Evolutionary conservation across 2,888 invertebrate genomes (phyloP), one percentile per base, ranked within the genome.

Genomic region (Amaurobius ferox): DNA sequence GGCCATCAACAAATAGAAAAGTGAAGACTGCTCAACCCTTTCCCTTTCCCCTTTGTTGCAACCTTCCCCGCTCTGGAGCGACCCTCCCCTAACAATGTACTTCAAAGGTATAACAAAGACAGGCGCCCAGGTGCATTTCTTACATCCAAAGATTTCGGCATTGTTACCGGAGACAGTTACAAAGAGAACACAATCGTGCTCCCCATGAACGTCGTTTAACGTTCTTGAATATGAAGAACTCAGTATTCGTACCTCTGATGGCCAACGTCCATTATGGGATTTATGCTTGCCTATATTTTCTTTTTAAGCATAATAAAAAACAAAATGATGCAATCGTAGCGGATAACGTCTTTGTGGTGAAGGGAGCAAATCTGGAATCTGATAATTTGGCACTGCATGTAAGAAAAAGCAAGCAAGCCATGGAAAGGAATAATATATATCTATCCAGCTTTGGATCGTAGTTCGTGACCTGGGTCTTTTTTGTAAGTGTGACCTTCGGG

Each of bases 221-320:
- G 23, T 48, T 67, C 23, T 28, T 26, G 44, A 16, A 9, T 35
- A 35, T 35, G 35, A 35, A 55, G 23, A 55, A 55, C 23, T 0
- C 11, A 67, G 74, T 44, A 70, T n/a, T 30, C 70, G 68, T 66
- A 26, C 71, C 55, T 55, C 40, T 48, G 44, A 40, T 68, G 64
- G 16, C 32, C 66, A 55, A n/a, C 48, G 70, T 77, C 71, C 76
- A 85, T 78, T 78, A 85, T 61, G 26, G 71, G 77, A 72, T 85
- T 78, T 66, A 66, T 48, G 62, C 71, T 30, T n/a, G 16, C 28
- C 1, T 30, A 32, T 29, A 29, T 67, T 77, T 67, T 70, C 48
- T 70, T 71, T 23, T 29, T 19, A 3, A 16, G n/a, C 26, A 40
- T n/a, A 62, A 35, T 29, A 61, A 73, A 66, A 68, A 44, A 76